Percentiles rank a stretch among this genome's conserved stretches.
These are phyloP conservation scores for Tigriopus japonicus DNA, from an alignment of 1,140 invertebrate species.

Conservation along the genomic window DNA sequence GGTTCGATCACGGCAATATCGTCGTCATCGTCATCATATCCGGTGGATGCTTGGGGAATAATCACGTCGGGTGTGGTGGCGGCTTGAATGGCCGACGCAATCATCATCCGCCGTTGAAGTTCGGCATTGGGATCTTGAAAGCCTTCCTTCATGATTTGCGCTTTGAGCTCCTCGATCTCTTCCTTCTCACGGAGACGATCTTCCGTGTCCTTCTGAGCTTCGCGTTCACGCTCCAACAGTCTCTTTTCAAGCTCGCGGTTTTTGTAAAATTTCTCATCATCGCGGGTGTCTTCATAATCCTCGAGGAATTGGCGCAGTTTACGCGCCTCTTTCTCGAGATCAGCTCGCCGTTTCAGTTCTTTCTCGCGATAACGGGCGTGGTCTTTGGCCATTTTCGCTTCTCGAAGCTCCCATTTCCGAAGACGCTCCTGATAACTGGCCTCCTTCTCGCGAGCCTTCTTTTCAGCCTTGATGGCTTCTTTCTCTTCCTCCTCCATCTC, in stretches of 20 bases:
- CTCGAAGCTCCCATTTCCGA: conserved; percentile 76
- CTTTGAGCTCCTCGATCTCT: conserved; percentile 72
- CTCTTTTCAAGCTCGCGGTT: conserved; percentile 69
- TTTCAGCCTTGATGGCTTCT: conserved; percentile 42
- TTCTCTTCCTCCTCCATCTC: conserved; percentile 76
- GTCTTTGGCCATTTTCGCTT: conserved; percentile 78
- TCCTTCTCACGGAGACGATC: conserved; percentile 76
- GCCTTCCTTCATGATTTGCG: conserved; percentile 56
- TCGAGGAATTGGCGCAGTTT: conserved; percentile 90
- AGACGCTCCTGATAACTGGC: conserved; percentile 31
- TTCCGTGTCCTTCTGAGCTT: conserved; percentile 70
- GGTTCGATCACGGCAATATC: not conserved
- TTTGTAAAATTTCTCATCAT: conserved; percentile 88
- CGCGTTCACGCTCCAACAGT: conserved; percentile 70
- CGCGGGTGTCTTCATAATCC: conserved; percentile 93
- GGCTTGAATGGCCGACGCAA: not conserved
- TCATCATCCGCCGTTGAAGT: conserved; percentile 37
- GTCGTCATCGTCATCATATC: not conserved
- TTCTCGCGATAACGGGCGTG: conserved; percentile 74
- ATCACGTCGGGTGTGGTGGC: not conserved
- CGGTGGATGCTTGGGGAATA: not conserved
- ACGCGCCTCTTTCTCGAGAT: conserved; percentile 70
- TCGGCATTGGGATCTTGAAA: conserved; percentile 58
- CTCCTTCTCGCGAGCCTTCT: conserved; percentile 33
- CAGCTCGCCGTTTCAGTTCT: conserved; percentile 58